Conservation (phyloP, 2,113 vertebrate genomes). For the Heterochromis multidens region DNA sequence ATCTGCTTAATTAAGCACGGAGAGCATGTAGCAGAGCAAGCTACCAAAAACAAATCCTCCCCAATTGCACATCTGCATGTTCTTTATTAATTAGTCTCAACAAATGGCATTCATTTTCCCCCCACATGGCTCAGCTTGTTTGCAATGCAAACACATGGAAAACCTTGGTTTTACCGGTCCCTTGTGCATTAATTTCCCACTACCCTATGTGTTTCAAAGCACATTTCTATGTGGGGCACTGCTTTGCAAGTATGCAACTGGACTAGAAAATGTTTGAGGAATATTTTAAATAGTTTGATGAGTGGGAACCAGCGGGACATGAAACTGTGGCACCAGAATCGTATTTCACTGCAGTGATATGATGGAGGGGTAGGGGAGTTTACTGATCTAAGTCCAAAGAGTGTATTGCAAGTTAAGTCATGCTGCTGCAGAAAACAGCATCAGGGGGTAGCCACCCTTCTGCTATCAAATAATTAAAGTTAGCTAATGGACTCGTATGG, state of each 20-base stretch:
- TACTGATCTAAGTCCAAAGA: conserved; percentile 54
- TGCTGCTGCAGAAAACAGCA: conserved; percentile 37
- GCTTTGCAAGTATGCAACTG: conserved; percentile 52
- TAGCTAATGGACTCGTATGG: conserved; percentile 60
- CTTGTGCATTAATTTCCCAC: conserved; percentile 28
- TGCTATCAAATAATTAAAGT: conserved; percentile 72
- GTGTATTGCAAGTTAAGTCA: conserved; percentile 51
- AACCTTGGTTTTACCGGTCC: conserved; percentile 32
- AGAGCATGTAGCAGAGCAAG: conserved; percentile 43
- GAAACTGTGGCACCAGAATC: conserved; percentile 28
- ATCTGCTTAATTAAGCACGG: conserved; percentile 64
- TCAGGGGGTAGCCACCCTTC: conserved; percentile 34
- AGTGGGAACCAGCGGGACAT: conserved; percentile 12
- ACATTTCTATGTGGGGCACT: conserved; percentile 48
- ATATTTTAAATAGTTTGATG: conserved; percentile 36
- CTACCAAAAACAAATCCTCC: conserved; percentile 58
- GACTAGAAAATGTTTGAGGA: conserved; percentile 37
- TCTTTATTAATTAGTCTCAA: conserved; percentile 75
- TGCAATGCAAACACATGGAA: conserved; percentile 67
- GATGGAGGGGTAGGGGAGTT: neutral
- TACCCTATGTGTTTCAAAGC: conserved; percentile 23
- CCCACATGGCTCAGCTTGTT: conserved; percentile 63
- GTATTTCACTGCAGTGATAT: neutral
- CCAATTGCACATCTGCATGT: conserved; percentile 70
- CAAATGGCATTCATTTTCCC: conserved; percentile 67